Evolutionary conservation across 1,140 invertebrate species (phyloP), one percentile per base, ranked within the genome.

Genomic region (Rhizoglyphus robini): DNA sequence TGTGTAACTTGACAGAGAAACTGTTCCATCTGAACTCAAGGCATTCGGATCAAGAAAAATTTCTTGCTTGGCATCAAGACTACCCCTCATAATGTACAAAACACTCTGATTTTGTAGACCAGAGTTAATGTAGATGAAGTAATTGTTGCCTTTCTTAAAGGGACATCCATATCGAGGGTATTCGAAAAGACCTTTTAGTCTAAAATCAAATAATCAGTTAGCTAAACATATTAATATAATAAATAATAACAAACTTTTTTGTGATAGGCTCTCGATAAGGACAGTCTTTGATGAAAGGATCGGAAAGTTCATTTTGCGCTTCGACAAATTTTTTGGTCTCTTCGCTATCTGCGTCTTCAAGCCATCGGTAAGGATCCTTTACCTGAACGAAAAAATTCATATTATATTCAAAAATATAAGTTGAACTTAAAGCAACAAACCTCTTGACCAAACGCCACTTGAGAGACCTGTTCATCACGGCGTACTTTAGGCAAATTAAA

Each of bases 61-160:
- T 70, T 78, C 78, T 2, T 88, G 81, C 72, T 96, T 87, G 32
- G 81, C 82, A 38, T 87, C 81, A 63, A 96, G 75, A 4, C 81
- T 80, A 68, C 92, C 85, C 13, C 58, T 13, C 81, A 93, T 88
- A 11, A 91, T 83, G 78, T 96, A 98, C 65, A 96, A 76, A 8
- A 98, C 93, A 81, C 90, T 90, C 75, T 96, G 93, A 75, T 96
- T 96, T 77, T 96, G 91, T 25, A 96, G 79, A n/a, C 95, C 96
- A 31, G 87, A 85, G 76, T 99, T 99, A 77, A 88, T 87, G 69
- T 84, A 88, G 76, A 90, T 95, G 76, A 90, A 98, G 75, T 95
- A 99, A 74, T 83, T 83, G 65, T 85, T 78, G 15, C 94, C 93
- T 72, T 86, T 81, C 72, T 82, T 84, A 69, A 81, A 83, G 0